phyloP scores from a whole-genome alignment of 2,888 invertebrate species.

The Linyphia triangularis region DNA sequence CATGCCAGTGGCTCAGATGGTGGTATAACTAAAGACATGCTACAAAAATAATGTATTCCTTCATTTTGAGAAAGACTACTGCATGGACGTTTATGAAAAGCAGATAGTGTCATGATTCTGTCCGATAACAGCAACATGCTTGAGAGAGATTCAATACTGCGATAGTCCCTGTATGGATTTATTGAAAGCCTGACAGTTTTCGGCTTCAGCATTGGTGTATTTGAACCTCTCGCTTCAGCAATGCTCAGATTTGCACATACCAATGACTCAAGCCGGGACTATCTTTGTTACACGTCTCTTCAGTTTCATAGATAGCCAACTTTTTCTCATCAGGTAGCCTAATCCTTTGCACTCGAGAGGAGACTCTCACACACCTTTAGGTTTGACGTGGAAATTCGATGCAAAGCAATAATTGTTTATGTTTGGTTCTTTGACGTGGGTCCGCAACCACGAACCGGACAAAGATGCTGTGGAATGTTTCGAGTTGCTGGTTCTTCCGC shows the following conservation, averaged over 20 bases:
- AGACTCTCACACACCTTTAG: slow-evolving; percentile 68
- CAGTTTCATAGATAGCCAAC: slow-evolving; percentile 38
- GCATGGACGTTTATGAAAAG: slow-evolving; percentile 74
- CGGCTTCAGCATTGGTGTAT: slow-evolving; percentile 75
- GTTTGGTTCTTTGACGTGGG: no score
- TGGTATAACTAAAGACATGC: slow-evolving; percentile 75
- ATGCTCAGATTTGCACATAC: slow-evolving; percentile 70
- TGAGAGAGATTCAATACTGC: slow-evolving; percentile 74
- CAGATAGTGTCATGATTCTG: slow-evolving; percentile 74
- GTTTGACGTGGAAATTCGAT: slow-evolving; percentile 67
- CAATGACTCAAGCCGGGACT: slow-evolving; percentile 68
- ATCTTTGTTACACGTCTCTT: slow-evolving; percentile 65
- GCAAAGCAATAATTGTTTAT: no score
- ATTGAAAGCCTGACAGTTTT: slow-evolving; percentile 74
- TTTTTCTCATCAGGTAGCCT: slow-evolving; percentile 60
- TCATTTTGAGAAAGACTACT: slow-evolving; percentile 76
- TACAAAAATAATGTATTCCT: slow-evolving; percentile 75
- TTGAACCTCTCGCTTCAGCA: slow-evolving; percentile 73
- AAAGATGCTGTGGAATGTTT: no score
- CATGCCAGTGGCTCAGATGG: slow-evolving; percentile 63
- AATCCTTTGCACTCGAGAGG: slow-evolving; percentile 55
- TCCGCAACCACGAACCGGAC: no score
- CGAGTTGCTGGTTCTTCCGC: no score
- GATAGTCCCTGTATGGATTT: slow-evolving; percentile 70
- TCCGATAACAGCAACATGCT: slow-evolving; percentile 68